These are phyloP conservation scores for Drosophila gaucha DNA, from an alignment of 2,888 invertebrate species.

Conservation along the genomic window DNA sequence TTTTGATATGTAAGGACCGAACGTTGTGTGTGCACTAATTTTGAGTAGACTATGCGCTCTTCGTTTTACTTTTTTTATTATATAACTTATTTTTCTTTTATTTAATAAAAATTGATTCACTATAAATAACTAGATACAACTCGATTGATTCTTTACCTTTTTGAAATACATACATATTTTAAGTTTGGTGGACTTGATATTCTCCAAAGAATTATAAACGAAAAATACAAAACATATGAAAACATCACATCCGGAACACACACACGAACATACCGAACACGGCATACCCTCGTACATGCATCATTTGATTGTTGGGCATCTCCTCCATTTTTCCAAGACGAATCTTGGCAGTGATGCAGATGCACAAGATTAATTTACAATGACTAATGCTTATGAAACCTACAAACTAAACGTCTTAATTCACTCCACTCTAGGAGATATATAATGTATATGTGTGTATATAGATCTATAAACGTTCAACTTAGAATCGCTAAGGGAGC, in stretches of 20 bases:
- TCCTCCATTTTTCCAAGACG: background rate
- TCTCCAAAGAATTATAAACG: slow-evolving; percentile 20
- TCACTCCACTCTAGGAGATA: slow-evolving; percentile 33
- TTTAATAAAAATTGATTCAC: slow-evolving; percentile 74
- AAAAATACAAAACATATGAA: slow-evolving; percentile 15
- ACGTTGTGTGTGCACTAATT: slow-evolving; percentile 5
- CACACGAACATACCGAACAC: slow-evolving; percentile 5
- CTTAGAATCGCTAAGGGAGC: slow-evolving; percentile 37
- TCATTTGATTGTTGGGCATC: slow-evolving; percentile 5
- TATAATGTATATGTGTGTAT: slow-evolving; percentile 4
- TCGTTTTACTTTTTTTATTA: slow-evolving; percentile 46
- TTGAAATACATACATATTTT: slow-evolving; percentile 48
- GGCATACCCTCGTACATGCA: slow-evolving; percentile 9
- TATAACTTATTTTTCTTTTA: slow-evolving; percentile 71
- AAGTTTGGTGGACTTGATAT: slow-evolving; percentile 46
- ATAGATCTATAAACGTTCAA: slow-evolving; percentile 12
- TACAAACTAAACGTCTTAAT: slow-evolving; percentile 41
- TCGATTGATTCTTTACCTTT: slow-evolving; percentile 51
- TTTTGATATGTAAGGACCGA: slow-evolving; percentile 10
- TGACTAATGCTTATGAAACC: slow-evolving; percentile 47
- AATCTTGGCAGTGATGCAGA: slow-evolving; percentile 42
- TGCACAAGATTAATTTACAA: slow-evolving; percentile 22
- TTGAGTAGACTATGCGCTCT: slow-evolving; percentile 15
- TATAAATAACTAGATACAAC: slow-evolving; percentile 69
- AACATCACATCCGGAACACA: slow-evolving; percentile 15